Base-by-base conservation (phyloP, 2,113 vertebrate genomes). In the Bos javanicus region DNA sequence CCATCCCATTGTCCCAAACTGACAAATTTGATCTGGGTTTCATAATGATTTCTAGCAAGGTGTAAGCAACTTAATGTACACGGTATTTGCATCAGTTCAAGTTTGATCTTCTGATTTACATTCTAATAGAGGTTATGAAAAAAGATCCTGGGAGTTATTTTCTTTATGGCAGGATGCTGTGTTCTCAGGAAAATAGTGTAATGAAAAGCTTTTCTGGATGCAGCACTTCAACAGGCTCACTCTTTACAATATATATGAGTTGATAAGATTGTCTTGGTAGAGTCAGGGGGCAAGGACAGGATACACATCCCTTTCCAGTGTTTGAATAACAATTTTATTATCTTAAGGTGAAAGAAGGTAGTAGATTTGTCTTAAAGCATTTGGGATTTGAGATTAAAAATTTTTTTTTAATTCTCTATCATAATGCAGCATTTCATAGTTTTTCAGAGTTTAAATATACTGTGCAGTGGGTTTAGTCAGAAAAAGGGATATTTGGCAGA, bases 391-490 rank as follows among this genome's bases (percentile, higher is more conserved):
- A 94, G 87, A 82, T 80, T 76, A 93, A 91, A 15, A 2, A 2
- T 6, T 1, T 13, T 71, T 50, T 1, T 23, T 84, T 1, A 93
- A 91, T 62, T 43, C 54, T 97, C 12, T 82, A 28, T 83, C 48
- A 92, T 82, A 94, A 56, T 81, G 17, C 5, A 94, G 85, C 33
- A 89, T 91, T 97, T 89, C 78, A 54, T 57, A 95, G 82, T 97
- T 92, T 89, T 90, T 91, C 56, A 94, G 88, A 95, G 60, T 82
- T 94, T 97, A 97, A 96, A 74, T 94, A 89, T 96, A 90, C 81
- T 94, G 74, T 87, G 12, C 39, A 76, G 16, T 78, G 94, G 54
- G 16, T 97, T 97, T 95, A 91, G 67, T 93, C 50, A 91, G 83
- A 95, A 85, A 95, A 95, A 86, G 26, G 46, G 36, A 78, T 89